phyloP scores from a whole-genome alignment of 2,113 vertebrate species.

The Phoenicopterus ruber region DNA sequence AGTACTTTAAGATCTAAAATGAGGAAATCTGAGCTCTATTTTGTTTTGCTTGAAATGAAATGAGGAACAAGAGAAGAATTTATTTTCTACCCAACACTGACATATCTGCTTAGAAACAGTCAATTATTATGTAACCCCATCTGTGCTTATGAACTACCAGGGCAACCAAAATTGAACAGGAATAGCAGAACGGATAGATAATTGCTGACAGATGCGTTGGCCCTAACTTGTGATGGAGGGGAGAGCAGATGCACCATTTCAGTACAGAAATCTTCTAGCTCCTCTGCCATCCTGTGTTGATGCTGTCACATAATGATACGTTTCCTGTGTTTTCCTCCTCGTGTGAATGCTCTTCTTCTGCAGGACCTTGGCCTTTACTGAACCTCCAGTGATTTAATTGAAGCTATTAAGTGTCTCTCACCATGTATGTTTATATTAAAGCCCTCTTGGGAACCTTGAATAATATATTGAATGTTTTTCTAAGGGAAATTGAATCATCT shows the following conservation, averaged over 20 bases:
- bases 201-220: not conserved
- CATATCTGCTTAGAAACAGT: not conserved
- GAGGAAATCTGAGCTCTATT: not conserved
- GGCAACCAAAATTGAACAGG: not conserved
- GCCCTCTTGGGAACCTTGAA: not conserved
- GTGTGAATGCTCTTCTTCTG: not conserved
- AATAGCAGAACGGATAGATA: not conserved
- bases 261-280: not conserved
- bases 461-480: not conserved
- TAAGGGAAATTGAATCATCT: not conserved
- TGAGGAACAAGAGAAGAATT: not conserved
- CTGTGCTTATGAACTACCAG: not conserved
- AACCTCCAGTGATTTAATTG: not conserved
- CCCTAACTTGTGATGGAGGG: rapidly evolving
- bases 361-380: not conserved
- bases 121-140: not conserved
- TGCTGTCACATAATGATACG: not conserved
- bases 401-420: not conserved
- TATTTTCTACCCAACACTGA: not conserved
- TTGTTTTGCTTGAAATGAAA: not conserved
- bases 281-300: too few species aligned
- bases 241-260: rapidly evolving
- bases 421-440: not conserved
- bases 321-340: not conserved
- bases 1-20: not conserved